Conservation (phyloP, 2,113 vertebrate genomes). For the Willisornis vidua region DNA sequence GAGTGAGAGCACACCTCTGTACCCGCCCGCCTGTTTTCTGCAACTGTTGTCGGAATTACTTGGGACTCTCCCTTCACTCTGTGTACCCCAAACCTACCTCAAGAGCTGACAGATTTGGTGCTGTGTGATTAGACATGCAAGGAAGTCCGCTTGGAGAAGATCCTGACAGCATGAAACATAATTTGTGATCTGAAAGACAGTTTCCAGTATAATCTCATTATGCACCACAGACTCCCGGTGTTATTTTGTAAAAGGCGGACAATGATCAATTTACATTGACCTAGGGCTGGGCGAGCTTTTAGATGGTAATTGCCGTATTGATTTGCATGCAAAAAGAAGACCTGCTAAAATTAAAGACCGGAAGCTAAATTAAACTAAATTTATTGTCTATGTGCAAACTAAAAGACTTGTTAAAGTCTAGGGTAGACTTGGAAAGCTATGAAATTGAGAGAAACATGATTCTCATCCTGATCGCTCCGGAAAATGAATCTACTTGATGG, state of each 20-base stretch:
- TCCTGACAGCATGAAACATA: conserved; percentile 83
- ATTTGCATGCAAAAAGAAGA: conserved; percentile 85
- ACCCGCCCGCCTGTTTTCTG: neutral
- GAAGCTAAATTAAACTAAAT: conserved; percentile 85
- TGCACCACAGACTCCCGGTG: conserved; percentile 84
- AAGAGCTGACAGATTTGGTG: neutral
- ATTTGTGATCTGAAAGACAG: conserved; percentile 85
- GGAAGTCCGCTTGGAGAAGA: conserved; percentile 74
- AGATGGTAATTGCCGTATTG: conserved; percentile 89
- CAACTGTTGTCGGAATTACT: neutral
- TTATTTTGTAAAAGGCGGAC: conserved; percentile 87
- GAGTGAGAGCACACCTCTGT: neutral
- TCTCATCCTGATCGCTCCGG: neutral
- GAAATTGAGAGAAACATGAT: conserved; percentile 31
- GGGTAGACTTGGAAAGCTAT: conserved; percentile 36
- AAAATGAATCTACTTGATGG: neutral
- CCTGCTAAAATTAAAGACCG: conserved; percentile 85
- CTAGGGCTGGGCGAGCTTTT: conserved; percentile 86
- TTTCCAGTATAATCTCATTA: conserved; percentile 88
- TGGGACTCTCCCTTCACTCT: neutral
- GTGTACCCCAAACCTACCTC: neutral
- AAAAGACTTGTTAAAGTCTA: conserved; percentile 65
- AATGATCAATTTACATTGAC: conserved; percentile 90
- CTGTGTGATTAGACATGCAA: conserved; percentile 56
- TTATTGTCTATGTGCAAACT: conserved; percentile 82